These are phyloP conservation scores for Drosophila guanche DNA, from an alignment of 1,140 invertebrate species.

Conservation along the genomic window DNA sequence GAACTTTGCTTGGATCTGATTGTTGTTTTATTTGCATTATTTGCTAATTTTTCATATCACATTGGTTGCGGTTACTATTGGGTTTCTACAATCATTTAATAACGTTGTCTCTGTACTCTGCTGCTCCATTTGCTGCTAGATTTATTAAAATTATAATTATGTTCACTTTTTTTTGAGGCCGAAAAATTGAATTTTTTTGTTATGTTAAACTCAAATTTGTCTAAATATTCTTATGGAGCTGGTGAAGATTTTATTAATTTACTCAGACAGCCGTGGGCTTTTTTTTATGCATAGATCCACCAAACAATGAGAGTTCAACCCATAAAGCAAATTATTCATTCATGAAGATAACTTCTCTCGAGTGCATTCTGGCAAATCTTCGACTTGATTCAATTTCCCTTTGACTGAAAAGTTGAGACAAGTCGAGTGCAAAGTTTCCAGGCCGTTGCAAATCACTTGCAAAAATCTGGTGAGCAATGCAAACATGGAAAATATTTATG, in stretches of 20 bases:
- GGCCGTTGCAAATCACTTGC: slow-evolving; percentile 75
- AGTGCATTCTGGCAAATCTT: slow-evolving; percentile 37
- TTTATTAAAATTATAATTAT: background rate
- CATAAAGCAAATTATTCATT: slow-evolving; percentile 49
- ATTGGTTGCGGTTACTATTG: slow-evolving; percentile 62
- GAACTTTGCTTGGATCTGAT: slow-evolving; percentile 40
- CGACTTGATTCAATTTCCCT: slow-evolving; percentile 47
- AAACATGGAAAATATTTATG: slow-evolving; percentile 80
- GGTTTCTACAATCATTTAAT: slow-evolving; percentile 15
- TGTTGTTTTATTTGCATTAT: slow-evolving; percentile 25
- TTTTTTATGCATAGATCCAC: background rate
- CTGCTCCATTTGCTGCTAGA: slow-evolving; percentile 18
- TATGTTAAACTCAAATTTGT: background rate
- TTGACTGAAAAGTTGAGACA: slow-evolving; percentile 32
- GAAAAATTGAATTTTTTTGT: slow-evolving; percentile 22
- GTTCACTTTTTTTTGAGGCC: slow-evolving; percentile 16
- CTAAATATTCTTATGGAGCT: no score
- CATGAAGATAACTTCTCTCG: slow-evolving; percentile 18
- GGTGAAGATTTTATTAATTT: slow-evolving; percentile 4
- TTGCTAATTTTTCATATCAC: slow-evolving; percentile 68
- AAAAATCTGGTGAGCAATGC: slow-evolving; percentile 78
- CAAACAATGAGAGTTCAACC: slow-evolving; percentile 14
- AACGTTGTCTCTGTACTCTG: slow-evolving; percentile 21
- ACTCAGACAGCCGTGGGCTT: background rate
- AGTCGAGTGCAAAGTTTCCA: slow-evolving; percentile 72